Evolutionary conservation across 2,797 vertebrate species (phyloP), one percentile per base, ranked within the genome.

Genomic region (Florisuga fusca): DNA sequence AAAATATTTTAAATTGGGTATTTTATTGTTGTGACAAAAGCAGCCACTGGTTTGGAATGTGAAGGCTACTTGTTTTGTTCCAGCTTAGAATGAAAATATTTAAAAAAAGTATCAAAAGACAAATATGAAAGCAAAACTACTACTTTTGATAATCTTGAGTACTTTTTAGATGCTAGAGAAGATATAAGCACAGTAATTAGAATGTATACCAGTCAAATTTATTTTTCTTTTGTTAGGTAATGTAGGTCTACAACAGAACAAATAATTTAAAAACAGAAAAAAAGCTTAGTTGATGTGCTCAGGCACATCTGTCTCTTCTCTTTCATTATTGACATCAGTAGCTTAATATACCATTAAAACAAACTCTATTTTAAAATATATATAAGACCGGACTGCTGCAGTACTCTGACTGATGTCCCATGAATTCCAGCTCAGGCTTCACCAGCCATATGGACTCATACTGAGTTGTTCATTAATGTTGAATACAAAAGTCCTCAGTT

Each of bases 271-370:
- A 92, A 93, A 87, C 68, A 75, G 89, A 84, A 8, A 55, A 92
- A 95, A 89, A 85, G 12, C 87, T 95, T 80, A 71, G 82, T 26
- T 81, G 51, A 83, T 91, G 38, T 93, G 15, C 67, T 72, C 26
- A 81, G 48, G 57, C 90, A 95, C 94, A 93, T 95, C 87, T 95
- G 59, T 90, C 63, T 11, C 33, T 93, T 95, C 67, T 94, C 66
- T 86, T 94, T 94, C 90, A 95, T 92, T 95, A 93, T 89, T 95
- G 89, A 96, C 92, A 82, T 81, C 45, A 43, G 38, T 95, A 69
- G 25, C 84, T 89, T 92, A 81, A 91, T 89, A 92, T 19, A 75
- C 69, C 68, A 87, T 84, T 96, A 68, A 92, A 96, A 46, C 46
- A 83, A 95, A 91, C 36, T 41, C 38, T 51, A 18, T 53, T 86